Conservation (phyloP, 2,113 vertebrate species). For the Aleadryas rufinucha region DNA sequence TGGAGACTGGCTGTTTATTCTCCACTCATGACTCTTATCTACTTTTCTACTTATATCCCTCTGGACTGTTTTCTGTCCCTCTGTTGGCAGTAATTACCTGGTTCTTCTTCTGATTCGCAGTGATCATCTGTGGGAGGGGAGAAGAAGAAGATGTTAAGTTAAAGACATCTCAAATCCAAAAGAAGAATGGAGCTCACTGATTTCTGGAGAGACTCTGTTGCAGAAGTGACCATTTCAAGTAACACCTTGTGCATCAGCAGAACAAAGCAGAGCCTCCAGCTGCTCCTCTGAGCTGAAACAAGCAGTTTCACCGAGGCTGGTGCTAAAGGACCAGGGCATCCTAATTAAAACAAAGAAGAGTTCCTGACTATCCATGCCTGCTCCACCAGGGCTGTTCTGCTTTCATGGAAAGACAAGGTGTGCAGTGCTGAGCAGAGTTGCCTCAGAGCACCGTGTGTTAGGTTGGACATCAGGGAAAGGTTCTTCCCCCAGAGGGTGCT, state of each 20-base stretch:
- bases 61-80: not conserved
- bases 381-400: not conserved
- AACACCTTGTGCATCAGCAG: not conserved
- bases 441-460: not conserved
- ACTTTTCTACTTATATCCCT: not conserved
- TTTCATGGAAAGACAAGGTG: accelerated
- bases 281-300: not conserved
- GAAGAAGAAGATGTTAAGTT: not conserved
- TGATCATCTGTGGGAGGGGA: not conserved
- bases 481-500: not conserved
- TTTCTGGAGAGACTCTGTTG: not conserved
- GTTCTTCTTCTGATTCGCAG: not conserved
- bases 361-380: not conserved
- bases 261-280: not conserved
- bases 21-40: not conserved
- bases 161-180: not conserved
- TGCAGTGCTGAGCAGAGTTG: not conserved
- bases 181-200: not conserved
- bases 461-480: not conserved
- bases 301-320: not conserved
- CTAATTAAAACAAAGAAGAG: not conserved
- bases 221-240: not conserved
- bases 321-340: not conserved
- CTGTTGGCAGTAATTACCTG: conserved; percentile 25
- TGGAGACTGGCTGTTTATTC: not conserved